These are phyloP conservation scores for Andrena chrysosceles DNA, from an alignment of 2,888 invertebrate species.

Conservation along the genomic window DNA sequence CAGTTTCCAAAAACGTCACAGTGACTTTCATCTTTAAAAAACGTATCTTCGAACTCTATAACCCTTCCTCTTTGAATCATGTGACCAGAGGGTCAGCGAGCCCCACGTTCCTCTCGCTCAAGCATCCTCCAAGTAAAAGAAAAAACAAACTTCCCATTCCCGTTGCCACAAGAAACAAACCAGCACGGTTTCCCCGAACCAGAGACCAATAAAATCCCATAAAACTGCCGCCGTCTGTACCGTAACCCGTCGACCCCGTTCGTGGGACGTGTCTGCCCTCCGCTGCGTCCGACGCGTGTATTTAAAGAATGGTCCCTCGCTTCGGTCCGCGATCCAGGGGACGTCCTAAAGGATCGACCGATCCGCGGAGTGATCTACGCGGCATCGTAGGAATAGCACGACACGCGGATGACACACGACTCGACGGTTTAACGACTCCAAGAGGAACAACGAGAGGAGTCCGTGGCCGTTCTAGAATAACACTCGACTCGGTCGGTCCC, in stretches of 20 bases:
- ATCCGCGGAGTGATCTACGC: conserved; percentile 13
- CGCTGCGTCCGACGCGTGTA: conserved; percentile 28
- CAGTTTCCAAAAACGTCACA: too few species aligned
- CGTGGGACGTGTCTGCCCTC: too few species aligned
- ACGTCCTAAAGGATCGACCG: conserved; percentile 49
- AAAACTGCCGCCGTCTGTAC: background rate
- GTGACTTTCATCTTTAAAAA: too few species aligned
- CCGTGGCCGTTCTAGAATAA: conserved; percentile 72
- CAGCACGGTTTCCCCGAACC: background rate
- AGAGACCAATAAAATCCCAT: conserved; percentile 11
- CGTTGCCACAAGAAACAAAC: background rate
- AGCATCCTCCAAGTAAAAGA: background rate
- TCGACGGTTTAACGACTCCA: conserved; percentile 76
- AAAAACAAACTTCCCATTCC: background rate
- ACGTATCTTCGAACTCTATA: too few species aligned
- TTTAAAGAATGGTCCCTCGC: conserved; percentile 37
- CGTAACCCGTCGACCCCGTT: too few species aligned
- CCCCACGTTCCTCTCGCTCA: background rate
- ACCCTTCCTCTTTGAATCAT: too few species aligned
- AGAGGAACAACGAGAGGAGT: conserved; percentile 68
- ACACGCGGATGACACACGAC: conserved; percentile 65
- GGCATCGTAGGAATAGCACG: conserved; percentile 48
- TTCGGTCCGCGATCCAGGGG: conserved; percentile 40
- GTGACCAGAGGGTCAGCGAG: too few species aligned
- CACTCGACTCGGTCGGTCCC: conserved; percentile 47